Conservation (phyloP, 2,797 vertebrate genomes). For the Sebastes matsubarae region DNA sequence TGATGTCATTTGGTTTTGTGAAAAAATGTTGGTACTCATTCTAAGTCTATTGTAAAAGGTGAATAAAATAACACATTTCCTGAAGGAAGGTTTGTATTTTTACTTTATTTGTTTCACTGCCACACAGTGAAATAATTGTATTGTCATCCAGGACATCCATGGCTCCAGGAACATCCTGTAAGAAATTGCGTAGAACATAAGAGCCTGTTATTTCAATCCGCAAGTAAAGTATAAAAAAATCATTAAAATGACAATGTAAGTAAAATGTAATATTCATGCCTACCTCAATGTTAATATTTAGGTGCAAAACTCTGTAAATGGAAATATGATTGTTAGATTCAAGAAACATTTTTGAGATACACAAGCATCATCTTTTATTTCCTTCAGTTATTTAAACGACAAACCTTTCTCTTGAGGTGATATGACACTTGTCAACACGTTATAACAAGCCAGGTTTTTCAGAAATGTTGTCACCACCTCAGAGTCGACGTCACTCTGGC, state of each 20-base stretch:
- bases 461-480: conserved; percentile 43
- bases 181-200: neutral
- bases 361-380: neutral
- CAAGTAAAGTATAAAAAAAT: neutral
- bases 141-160: neutral
- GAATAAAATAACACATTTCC: neutral
- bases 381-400: neutral
- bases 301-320: conserved; percentile 50
- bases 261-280: neutral
- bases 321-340: neutral
- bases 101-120: conserved; percentile 19
- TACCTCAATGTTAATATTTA: conserved; percentile 32
- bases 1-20: neutral
- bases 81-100: neutral
- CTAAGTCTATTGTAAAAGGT: neutral
- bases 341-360: neutral
- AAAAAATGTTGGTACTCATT: neutral
- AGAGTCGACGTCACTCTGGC: neutral
- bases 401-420: conserved; percentile 56
- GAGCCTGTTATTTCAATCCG: neutral
- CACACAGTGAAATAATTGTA: neutral
- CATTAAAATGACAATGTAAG: neutral
- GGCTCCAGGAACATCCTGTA: conserved; percentile 14
- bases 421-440: neutral
- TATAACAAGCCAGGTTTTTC: conserved; percentile 27